Base-by-base conservation (phyloP, 2,888 invertebrate species). In the Eupithecia tripunctaria region DNA sequence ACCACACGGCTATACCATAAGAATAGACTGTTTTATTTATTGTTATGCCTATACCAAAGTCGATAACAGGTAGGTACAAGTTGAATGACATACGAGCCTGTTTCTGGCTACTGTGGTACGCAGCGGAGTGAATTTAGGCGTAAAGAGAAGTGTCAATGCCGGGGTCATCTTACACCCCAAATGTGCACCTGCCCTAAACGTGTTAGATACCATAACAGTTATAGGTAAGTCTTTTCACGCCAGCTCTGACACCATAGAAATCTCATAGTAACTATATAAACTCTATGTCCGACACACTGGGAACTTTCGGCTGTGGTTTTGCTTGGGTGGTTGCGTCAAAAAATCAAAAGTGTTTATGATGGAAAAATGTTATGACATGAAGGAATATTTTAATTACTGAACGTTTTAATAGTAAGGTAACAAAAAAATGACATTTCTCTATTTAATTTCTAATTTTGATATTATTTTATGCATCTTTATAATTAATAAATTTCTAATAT, bases 101-200 rank as follows among this genome's bases (percentile, higher is more conserved):
- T 43, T n/a, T 10, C 47, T 4, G 10, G 25, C 21, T 38, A 38
- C 64, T 1, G 60, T 29, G 29, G 7, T 29, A 60, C 60, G 60
- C 62, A 43, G 21, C 62, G 62, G 56, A 67, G 69, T 73, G 73
- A 56, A 73, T 67, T 73, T 67, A 56, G 62, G 32, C 67, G 69
- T 73, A 41, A 73, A 67, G 67, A 29, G 27, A 62, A 65, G 73
- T 70, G 69, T 70, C 67, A 14, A 47, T 73, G 73, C 14, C 60
- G 25, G 41, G 51, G 21, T 70, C 62, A 25, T 4, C 51, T 73
- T 72, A 62, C 65, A 60, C 43, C 29, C 63, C 71, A 65, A 47
- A 59, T 41, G 51, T 36, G 59, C 72, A 63, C 63, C 67, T 63
- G 62, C 63, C 25, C 47, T 56, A 51, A 68, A 51, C 41, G 32